Evolutionary conservation across 2,797 vertebrate genomes (phyloP), one percentile per base, ranked within the genome.

Genomic region (Lagodon rhomboides): DNA sequence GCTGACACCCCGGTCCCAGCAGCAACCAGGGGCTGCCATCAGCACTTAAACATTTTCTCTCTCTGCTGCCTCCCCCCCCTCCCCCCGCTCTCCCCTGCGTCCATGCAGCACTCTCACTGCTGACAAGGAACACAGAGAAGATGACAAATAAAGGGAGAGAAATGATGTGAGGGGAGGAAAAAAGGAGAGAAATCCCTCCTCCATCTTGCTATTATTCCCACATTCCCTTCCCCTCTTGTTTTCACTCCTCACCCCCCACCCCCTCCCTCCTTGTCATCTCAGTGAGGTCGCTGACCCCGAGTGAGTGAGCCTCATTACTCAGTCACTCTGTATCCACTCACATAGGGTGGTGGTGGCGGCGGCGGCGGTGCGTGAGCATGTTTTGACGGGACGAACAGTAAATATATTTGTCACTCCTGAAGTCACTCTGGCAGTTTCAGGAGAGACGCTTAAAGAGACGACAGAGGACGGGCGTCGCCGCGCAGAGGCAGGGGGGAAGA

Each of bases 281-380:
- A 61, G 54, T 75, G 88, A 87, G 94, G 92, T 94, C 90, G 41
- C 66, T 83, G 92, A 94, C 93, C 93, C 77, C 11, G 46, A 89
- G 81, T 83, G 90, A 93, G 87, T 73, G 87, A 89, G 90, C 91
- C 92, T 94, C 92, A 94, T 94, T 94, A 94, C 87, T 81, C 85
- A 93, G 90, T 93, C 89, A 88, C 87, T 91, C 84, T 82, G 77
- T 89, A 91, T 91, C 85, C 84, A 79, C 84, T 91, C 87, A 83
- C 60, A 69, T 73, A 72, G 68, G 63, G 43, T 43, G 60, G 22
- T 11, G 54, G 53, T 55, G 53, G 56, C 23, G 46, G 67, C 68
- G 75, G 68, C 71, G 56, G 58, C 53, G 56, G 58, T 56, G 17
- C 27, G 43, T 38, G 73, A 62, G 71, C 18, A 20, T 46, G 78